A percentile compares a stretch with the other conserved stretches of the same genome.
Conservation (phyloP, 2,888 invertebrate species). For the Agrotis ipsilon region DNA sequence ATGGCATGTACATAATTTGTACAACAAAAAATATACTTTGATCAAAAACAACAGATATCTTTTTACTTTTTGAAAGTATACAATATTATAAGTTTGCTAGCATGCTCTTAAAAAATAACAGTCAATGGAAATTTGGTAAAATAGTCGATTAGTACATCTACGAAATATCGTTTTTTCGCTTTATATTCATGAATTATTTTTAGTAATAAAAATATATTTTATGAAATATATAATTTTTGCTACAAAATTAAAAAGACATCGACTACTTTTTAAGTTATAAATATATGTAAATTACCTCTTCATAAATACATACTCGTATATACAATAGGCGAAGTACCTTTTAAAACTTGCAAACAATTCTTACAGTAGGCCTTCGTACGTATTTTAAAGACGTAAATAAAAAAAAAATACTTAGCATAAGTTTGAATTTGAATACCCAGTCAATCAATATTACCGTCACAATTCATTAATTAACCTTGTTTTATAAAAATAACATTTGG, state of each 20-base stretch:
- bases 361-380: constrained; percentile 23
- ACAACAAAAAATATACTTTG: constrained; percentile 66
- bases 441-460: constrained; percentile 19
- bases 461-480: constrained; percentile 17
- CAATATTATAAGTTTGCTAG: constrained; percentile 11
- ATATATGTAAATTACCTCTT: background rate
- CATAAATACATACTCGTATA: constrained; percentile 6
- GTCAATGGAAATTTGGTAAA: constrained; percentile 40
- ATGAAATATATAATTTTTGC: background rate
- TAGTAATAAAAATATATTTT: constrained; percentile 3
- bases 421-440: constrained; percentile 31
- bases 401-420: constrained; percentile 15
- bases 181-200: constrained; percentile 10
- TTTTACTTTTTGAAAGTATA: constrained; percentile 23
- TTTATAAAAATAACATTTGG: constrained; percentile 45
- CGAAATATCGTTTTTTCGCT: background rate
- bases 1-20: constrained; percentile 64
- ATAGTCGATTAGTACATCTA: constrained; percentile 23
- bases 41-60: constrained; percentile 59
- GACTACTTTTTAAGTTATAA: constrained; percentile 5
- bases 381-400: constrained; percentile 26
- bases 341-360: constrained; percentile 12
- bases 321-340: constrained; percentile 6
- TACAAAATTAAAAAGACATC: constrained; percentile 4
- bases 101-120: constrained; percentile 28